A percentile compares a stretch with the other conserved stretches of the same genome.
These are phyloP conservation scores for Eulemur albifrons DNA, from an alignment of 2,797 vertebrate genomes.

Conservation along the genomic window DNA sequence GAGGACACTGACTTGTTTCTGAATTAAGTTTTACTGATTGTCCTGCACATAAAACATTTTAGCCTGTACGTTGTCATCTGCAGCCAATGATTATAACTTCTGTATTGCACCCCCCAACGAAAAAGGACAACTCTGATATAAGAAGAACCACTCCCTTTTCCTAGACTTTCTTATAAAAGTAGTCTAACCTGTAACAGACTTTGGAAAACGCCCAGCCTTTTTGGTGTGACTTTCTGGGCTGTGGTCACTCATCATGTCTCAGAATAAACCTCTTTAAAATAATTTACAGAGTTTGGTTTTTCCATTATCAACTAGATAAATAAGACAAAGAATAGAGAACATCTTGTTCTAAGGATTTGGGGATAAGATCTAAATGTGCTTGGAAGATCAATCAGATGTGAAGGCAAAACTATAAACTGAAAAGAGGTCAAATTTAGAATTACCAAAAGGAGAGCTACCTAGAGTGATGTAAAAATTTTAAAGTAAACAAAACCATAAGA, in stretches of 20 bases:
- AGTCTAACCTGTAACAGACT: background rate
- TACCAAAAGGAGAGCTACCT: background rate
- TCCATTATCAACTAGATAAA: background rate
- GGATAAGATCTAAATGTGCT: background rate
- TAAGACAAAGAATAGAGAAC: background rate
- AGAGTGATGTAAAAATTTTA: background rate
- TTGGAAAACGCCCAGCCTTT: background rate
- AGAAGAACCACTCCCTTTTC: background rate
- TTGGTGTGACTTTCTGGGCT: background rate
- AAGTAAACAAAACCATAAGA: background rate
- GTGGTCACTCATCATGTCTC: background rate
- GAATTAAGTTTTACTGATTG: background rate
- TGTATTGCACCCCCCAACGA: background rate
- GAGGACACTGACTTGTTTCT: background rate
- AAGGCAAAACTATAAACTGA: background rate
- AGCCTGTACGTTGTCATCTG: background rate
- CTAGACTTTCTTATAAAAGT: background rate
- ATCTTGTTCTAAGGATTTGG: background rate
- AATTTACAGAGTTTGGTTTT: background rate
- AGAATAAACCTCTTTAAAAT: background rate
- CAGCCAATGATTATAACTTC: background rate
- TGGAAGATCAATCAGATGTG: background rate
- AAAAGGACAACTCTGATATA: background rate
- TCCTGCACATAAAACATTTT: background rate
- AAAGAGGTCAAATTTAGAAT: background rate